A percentile compares a stretch with the other conserved stretches of the same genome.
Conservation (phyloP, 2,113 vertebrate genomes). For the Todiramphus saurophagus region DNA sequence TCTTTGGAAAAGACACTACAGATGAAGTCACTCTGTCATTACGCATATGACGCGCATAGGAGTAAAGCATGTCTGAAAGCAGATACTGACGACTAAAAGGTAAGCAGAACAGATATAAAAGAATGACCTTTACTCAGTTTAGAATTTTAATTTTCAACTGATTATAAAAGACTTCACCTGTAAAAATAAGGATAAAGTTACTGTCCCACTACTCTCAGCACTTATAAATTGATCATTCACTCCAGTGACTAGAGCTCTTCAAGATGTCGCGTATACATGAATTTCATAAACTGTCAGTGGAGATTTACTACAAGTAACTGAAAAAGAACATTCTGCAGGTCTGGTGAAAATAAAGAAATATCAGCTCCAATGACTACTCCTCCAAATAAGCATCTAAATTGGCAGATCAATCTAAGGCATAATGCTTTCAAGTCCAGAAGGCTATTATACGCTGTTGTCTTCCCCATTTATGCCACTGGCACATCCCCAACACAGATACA, state of each 20-base stretch:
- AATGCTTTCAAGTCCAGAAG: not conserved
- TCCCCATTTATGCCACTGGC: not conserved
- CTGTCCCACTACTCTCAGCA: not conserved
- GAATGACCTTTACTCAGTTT: not conserved
- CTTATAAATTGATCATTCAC: not conserved
- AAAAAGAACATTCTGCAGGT: not conserved
- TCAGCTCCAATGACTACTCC: not conserved
- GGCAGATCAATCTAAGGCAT: not conserved
- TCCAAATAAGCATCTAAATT: not conserved
- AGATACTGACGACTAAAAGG: not conserved
- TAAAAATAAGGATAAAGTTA: not conserved
- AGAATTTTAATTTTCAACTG: not conserved
- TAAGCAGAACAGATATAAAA: not conserved
- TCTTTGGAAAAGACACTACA: not conserved
- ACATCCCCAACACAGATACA: not conserved
- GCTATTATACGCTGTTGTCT: not conserved
- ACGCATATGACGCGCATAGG: fast-evolving
- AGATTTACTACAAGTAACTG: not conserved
- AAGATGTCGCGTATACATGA: not conserved
- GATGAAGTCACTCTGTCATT: not conserved
- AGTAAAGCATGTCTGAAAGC: not conserved
- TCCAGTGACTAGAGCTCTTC: not conserved
- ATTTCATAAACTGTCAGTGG: not conserved
- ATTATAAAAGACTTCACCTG: not conserved
- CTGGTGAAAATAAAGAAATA: not conserved